These are phyloP conservation scores for Ctenodactylus gundi DNA, from an alignment of 2,113 vertebrate species.

Conservation along the genomic window DNA sequence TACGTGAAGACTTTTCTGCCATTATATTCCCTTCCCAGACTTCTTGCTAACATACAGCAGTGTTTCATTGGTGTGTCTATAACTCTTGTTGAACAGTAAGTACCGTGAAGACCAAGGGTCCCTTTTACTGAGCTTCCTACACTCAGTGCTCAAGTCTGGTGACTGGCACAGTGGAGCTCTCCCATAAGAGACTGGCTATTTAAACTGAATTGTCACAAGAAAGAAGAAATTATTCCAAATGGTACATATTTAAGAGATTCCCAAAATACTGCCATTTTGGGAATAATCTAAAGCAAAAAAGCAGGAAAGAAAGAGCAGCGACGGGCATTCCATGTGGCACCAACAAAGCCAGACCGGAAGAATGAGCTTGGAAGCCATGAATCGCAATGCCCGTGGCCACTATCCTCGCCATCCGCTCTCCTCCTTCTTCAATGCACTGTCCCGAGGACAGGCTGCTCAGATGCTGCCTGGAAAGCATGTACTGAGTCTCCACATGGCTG, in stretches of 20 bases:
- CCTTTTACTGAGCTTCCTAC: neutral
- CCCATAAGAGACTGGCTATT: neutral
- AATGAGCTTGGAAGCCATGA: conserved; percentile 46
- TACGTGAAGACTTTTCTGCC: neutral
- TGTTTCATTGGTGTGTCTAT: neutral
- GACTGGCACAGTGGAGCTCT: neutral
- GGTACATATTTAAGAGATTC: conserved; percentile 6
- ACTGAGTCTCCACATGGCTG: conserved; percentile 23
- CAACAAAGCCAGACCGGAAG: conserved; percentile 48
- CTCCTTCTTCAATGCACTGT: conserved; percentile 33
- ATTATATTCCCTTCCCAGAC: neutral
- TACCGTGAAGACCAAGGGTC: neutral
- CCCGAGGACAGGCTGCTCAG: conserved; percentile 46
- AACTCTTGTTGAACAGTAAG: neutral
- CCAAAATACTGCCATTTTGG: conserved; percentile 55
- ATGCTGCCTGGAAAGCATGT: conserved; percentile 36
- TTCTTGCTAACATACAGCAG: neutral
- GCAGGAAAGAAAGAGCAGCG: conserved; percentile 50
- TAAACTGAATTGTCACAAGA: conserved; percentile 5
- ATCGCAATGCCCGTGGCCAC: conserved; percentile 46
- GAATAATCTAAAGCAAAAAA: conserved; percentile 56
- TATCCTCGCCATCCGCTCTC: conserved; percentile 48
- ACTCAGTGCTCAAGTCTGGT: neutral
- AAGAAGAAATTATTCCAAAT: neutral
- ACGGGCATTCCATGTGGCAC: conserved; percentile 26